Conservation (phyloP, 2,113 vertebrate genomes). For the Eretmochelys imbricata region DNA sequence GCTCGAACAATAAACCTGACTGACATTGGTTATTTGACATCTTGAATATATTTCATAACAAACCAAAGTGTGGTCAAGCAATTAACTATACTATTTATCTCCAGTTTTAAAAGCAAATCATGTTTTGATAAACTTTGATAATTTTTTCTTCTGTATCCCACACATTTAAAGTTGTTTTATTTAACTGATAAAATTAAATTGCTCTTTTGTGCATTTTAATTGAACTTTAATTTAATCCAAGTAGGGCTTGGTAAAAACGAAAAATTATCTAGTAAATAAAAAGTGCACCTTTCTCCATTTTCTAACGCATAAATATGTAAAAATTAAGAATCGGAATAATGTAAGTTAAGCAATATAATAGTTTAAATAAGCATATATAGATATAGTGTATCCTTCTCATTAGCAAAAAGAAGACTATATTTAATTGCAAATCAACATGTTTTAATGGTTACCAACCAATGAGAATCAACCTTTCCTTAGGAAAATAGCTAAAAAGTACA, state of each 20-base stretch:
- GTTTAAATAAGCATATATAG: not conserved
- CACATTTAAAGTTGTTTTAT: not conserved
- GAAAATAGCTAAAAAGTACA: not conserved
- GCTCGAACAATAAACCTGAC: not conserved
- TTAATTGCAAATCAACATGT: not conserved
- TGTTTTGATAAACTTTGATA: not conserved
- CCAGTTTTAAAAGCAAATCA: not conserved
- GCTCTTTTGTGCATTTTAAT: not conserved
- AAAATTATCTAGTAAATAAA: not conserved
- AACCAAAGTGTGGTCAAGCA: too few species aligned
- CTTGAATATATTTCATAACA: too few species aligned
- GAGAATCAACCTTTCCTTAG: not conserved
- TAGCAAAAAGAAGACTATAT: not conserved
- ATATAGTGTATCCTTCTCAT: not conserved
- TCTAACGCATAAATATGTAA: not conserved
- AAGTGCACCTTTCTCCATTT: not conserved
- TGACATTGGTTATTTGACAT: not conserved
- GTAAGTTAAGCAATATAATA: not conserved
- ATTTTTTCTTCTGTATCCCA: not conserved
- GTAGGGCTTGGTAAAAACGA: not conserved
- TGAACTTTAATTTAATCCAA: not conserved
- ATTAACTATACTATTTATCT: not conserved
- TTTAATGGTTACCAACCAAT: not conserved
- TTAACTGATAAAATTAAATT: not conserved
- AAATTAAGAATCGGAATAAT: not conserved